These are phyloP conservation scores for Catajapyx aquilonaris DNA, from an alignment of 1,140 invertebrate genomes.

Conservation along the genomic window DNA sequence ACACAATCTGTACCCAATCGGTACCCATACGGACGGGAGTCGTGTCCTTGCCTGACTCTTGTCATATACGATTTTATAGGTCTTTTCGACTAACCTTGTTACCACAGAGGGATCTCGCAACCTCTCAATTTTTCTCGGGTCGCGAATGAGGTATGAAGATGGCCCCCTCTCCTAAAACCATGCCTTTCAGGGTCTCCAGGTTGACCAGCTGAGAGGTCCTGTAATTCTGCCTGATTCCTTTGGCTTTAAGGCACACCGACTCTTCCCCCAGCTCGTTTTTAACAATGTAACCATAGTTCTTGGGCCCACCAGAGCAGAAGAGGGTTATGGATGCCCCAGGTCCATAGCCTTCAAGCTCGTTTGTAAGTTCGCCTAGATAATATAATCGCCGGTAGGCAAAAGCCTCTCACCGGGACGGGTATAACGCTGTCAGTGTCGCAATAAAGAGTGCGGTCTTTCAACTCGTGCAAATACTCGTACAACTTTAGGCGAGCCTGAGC, in stretches of 20 bases:
- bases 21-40: slow-evolving; percentile 11
- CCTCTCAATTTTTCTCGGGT: too few species aligned
- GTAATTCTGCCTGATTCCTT: too few species aligned
- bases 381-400: slow-evolving; percentile 11
- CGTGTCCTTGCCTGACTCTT: slow-evolving; percentile 7
- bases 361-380: slow-evolving; percentile 17
- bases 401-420: slow-evolving; percentile 7
- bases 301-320: too few species aligned
- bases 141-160: too few species aligned
- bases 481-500: slow-evolving; percentile 20
- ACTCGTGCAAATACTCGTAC: slow-evolving; percentile 16
- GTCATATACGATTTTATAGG: slow-evolving; percentile 12
- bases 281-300: too few species aligned
- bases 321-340: slow-evolving; percentile 13
- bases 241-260: too few species aligned
- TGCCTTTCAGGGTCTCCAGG: slow-evolving; percentile 17
- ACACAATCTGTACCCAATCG: too few species aligned
- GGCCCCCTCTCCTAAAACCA: too few species aligned
- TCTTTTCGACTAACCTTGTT: slow-evolving; percentile 1
- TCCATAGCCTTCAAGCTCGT: slow-evolving; percentile 15
- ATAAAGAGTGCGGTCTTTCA: slow-evolving; percentile 18
- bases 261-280: too few species aligned
- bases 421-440: slow-evolving; percentile 21
- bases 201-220: slow-evolving; percentile 14
- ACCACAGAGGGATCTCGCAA: slow-evolving; percentile 4